Evolutionary conservation across 2,888 invertebrate species (phyloP).

Genomic region (Sesamia inferens): DNA sequence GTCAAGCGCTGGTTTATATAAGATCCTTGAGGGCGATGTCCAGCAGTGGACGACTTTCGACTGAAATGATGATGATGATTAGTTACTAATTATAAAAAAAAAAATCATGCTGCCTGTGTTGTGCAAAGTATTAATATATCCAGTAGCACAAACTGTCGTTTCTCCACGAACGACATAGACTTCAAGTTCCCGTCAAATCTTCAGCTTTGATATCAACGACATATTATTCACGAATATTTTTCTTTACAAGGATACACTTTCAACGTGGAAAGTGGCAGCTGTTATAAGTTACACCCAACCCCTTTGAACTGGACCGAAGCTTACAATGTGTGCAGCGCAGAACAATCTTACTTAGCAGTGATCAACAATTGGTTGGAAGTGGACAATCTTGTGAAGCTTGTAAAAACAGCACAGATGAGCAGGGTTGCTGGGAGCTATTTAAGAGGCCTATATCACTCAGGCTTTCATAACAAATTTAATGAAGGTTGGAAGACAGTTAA

Average conservation of each 20-base stretch:
- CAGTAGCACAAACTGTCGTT: neutral
- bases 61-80: neutral
- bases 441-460: constrained; percentile 34
- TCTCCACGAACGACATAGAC: neutral
- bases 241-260: constrained; percentile 11
- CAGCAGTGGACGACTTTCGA: too few relatives aligned
- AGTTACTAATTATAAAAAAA: too few relatives aligned
- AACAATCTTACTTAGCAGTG: constrained; percentile 38
- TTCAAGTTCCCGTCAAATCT: too few relatives aligned
- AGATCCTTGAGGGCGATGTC: too few relatives aligned
- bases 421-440: constrained; percentile 8
- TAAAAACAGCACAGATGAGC: neutral
- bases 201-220: neutral
- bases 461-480: constrained; percentile 35
- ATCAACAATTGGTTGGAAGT: constrained; percentile 11
- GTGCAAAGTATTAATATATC: neutral
- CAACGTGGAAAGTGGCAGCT: neutral
- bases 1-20: too few relatives aligned
- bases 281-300: constrained; percentile 29
- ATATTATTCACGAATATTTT: neutral
- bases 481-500: constrained; percentile 29
- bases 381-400: constrained; percentile 12
- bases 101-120: too few relatives aligned
- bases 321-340: constrained; percentile 28
- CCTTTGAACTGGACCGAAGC: constrained; percentile 38